phyloP scores from a whole-genome alignment of 2,888 invertebrate genomes.

The Drosophila cognata region DNA sequence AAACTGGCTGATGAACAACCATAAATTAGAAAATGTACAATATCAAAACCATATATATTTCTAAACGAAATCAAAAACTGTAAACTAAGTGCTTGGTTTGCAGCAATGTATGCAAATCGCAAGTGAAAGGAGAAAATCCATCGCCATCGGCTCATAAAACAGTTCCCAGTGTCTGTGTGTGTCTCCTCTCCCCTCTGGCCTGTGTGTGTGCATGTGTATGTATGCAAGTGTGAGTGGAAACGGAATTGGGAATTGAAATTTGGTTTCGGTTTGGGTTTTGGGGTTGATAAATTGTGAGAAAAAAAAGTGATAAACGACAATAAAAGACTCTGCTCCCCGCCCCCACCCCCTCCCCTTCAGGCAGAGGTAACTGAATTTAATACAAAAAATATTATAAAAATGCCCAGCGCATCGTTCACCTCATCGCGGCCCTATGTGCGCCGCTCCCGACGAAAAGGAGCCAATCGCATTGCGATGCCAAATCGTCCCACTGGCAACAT shows the following conservation, averaged over 20 bases:
- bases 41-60: slow-evolving; percentile 12
- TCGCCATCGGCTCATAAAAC: slow-evolving; percentile 39
- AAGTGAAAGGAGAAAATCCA: slow-evolving; percentile 65
- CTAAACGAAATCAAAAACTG: slow-evolving; percentile 28
- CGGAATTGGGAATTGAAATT: slow-evolving; percentile 38
- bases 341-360: not conserved
- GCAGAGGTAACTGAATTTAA: slow-evolving; percentile 2
- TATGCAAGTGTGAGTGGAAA: slow-evolving; percentile 57
- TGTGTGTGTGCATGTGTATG: slow-evolving; percentile 45
- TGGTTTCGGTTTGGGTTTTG: slow-evolving; percentile 66
- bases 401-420: slow-evolving; percentile 98
- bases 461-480: slow-evolving; percentile 89
- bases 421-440: slow-evolving; percentile 96
- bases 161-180: slow-evolving; percentile 43
- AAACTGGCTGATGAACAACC: slow-evolving; percentile 50
- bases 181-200: slow-evolving; percentile 24
- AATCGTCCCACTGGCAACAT: slow-evolving; percentile 85
- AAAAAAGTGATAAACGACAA: slow-evolving; percentile 65
- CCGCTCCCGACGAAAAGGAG: slow-evolving; percentile 96
- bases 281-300: slow-evolving; percentile 77
- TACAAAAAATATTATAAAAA: slow-evolving; percentile 57
- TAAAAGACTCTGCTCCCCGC: slow-evolving; percentile 23
- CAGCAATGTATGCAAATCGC: slow-evolving; percentile 34
- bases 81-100: slow-evolving; percentile 27
- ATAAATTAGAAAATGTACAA: slow-evolving; percentile 54